Evolutionary conservation across 2,888 invertebrate species (phyloP), one percentile per base, ranked within the genome.

Genomic region (Harpalus rufipes): DNA sequence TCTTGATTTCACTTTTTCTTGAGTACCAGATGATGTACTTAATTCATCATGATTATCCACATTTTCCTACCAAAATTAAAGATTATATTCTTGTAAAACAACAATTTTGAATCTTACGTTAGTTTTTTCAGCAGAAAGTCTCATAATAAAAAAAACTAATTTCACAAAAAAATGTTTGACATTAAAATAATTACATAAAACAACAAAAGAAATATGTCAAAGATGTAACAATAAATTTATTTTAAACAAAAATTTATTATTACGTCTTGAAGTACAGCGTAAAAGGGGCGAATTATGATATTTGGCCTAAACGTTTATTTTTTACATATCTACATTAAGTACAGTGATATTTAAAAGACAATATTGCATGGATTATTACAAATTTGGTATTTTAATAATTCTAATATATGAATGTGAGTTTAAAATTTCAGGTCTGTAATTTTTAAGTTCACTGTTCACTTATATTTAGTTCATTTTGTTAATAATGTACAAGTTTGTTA

Each of bases 401-500:
- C 80, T 80, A 85, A 85, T 84, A 84, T 84, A 83, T 84, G 56
- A 84, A 84, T 76, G 78, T 84, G 18, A 76, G 61, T 74, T 82
- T 76, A 61, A 61, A 83, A 76, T 83, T 82, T 51, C 51, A 51
- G 44, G 82, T 82, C 58, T 61, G 41, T 82, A 79, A 78, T 84
- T 84, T 84, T 85, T 80, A 18, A 85, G 72, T 80, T 80, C 85
- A 85, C 85, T 85, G 85, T 72, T 84, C 83, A 83, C 78, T 84
- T 82, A 51, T 63, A 76, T 76, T 84, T 76, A 56, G 76, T 78
- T 85, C 25, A 79, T 65, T 78, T 72, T 80, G 65, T 79, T 68
- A 65, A 79, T 79, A 79, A 78, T 84, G 61, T 84, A 84, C 84
- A 88, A 86, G 86, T 87, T 87, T 88, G 88, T 88, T 88, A 88